Conservation (phyloP, 2,113 vertebrate genomes). For the Toxotes chatareus region DNA sequence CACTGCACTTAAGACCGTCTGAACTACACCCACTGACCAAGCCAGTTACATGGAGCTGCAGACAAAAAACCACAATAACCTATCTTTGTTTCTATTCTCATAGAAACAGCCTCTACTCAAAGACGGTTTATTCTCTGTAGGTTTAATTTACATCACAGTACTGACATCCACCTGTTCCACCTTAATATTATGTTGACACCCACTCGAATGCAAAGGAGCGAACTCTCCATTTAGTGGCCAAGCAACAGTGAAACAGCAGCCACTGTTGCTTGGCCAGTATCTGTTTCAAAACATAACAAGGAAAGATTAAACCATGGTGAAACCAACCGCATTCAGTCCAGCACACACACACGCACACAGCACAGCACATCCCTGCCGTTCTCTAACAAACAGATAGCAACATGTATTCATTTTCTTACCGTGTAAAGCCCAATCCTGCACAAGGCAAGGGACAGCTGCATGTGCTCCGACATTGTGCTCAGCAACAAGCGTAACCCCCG, state of each 20-base stretch:
- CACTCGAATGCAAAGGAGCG: conserved; percentile 37
- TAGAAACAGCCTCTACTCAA: not conserved
- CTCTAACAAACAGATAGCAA: not conserved
- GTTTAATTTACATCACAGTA: conserved; percentile 20
- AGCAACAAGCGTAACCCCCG: conserved; percentile 83
- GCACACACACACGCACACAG: not conserved
- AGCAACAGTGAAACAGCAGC: conserved; percentile 42
- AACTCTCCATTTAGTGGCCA: conserved; percentile 50
- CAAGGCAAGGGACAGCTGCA: conserved; percentile 92
- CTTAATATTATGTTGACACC: conserved; percentile 44
- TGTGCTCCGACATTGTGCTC: conserved; percentile 91
- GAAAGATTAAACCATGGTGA: conserved; percentile 5
- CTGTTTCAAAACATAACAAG: conserved; percentile 43
- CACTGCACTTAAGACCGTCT: conserved; percentile 25
- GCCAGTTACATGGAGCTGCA: conserved; percentile 43
- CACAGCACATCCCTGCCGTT: not conserved
- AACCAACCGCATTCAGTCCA: conserved; percentile 17
- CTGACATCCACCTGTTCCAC: conserved; percentile 44
- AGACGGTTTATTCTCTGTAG: not conserved
- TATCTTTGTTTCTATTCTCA: conserved; percentile 29
- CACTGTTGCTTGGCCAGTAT: conserved; percentile 36
- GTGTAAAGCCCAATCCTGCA: conserved; percentile 94
- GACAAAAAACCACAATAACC: conserved; percentile 7
- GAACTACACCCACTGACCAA: conserved; percentile 32
- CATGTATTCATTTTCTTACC: conserved; percentile 84